A percentile compares a stretch with the other conserved stretches of the same genome.
Evolutionary conservation across 1,140 invertebrate species (phyloP).

Genomic region (Zaprionus camerounensis): DNA sequence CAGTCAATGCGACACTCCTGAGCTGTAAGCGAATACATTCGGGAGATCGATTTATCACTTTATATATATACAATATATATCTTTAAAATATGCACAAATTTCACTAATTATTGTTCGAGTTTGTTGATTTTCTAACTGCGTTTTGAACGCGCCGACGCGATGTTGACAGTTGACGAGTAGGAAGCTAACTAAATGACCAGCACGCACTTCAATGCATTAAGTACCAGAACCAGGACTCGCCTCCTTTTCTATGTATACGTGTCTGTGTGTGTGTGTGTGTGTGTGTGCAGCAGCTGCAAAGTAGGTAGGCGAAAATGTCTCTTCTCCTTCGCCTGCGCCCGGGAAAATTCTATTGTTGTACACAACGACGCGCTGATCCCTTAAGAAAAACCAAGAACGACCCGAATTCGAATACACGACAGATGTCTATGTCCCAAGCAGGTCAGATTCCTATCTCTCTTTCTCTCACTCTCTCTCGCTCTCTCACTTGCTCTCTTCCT

Average conservation of each 20-base stretch:
- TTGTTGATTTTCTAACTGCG: conserved; percentile 43
- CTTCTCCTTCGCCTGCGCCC: background rate
- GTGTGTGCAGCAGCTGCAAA: conserved; percentile 44
- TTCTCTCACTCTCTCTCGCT: background rate
- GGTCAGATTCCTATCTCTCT: conserved; percentile 57
- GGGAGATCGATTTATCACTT: background rate
- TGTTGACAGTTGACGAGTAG: conserved; percentile 61
- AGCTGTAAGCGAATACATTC: conserved; percentile 28
- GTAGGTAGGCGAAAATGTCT: conserved; percentile 47
- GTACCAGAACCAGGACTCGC: conserved; percentile 43
- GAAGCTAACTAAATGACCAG: conserved; percentile 63
- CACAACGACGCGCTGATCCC: conserved; percentile 48
- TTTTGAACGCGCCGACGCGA: conserved; percentile 69
- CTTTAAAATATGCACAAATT: conserved; percentile 4
- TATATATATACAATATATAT: background rate
- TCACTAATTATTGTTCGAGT: conserved; percentile 1
- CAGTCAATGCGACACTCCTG: conserved; percentile 62
- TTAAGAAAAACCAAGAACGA: conserved; percentile 50
- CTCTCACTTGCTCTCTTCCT: background rate
- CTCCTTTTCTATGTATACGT: background rate
- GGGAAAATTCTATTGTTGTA: conserved; percentile 48
- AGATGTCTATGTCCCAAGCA: conserved; percentile 65
- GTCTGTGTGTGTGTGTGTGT: conserved; percentile 5
- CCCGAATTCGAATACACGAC: conserved; percentile 59
- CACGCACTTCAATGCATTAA: conserved; percentile 62